phyloP scores from a whole-genome alignment of 2,797 vertebrate genomes.

The Meda fulgida region DNA sequence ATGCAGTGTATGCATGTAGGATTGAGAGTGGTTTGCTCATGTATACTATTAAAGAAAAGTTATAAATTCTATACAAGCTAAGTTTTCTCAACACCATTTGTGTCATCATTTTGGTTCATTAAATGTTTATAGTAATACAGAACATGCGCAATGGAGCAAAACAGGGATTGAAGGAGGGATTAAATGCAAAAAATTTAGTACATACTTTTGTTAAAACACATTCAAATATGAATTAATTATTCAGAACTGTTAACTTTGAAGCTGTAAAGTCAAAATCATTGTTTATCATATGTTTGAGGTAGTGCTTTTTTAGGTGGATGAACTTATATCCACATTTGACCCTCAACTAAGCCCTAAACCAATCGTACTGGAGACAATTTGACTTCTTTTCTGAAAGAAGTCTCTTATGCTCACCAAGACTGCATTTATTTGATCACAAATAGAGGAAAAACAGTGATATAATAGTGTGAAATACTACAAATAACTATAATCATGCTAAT shows the following conservation, averaged over 20 bases:
- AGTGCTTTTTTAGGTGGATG: background rate
- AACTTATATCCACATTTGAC: background rate
- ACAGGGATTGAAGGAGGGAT: background rate
- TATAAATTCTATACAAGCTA: background rate
- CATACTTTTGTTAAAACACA: background rate
- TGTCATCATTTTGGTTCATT: background rate
- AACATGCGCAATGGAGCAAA: background rate
- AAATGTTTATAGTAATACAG: background rate
- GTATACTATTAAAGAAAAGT: slow-evolving; percentile 24
- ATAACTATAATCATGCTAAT: background rate
- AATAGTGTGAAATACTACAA: background rate
- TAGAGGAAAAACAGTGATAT: background rate
- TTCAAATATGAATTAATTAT: background rate
- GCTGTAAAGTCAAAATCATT: background rate
- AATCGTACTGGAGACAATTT: too few species aligned
- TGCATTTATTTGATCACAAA: background rate
- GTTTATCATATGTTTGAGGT: background rate
- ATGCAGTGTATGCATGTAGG: slow-evolving; percentile 30
- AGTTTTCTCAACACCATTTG: too few species aligned
- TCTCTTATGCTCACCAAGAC: too few species aligned
- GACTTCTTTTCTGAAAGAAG: background rate
- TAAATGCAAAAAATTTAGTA: background rate
- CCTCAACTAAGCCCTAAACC: background rate
- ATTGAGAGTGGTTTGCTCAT: background rate
- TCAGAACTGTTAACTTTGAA: background rate